Conservation (phyloP, 2,797 vertebrate genomes). For the Falco peregrinus region DNA sequence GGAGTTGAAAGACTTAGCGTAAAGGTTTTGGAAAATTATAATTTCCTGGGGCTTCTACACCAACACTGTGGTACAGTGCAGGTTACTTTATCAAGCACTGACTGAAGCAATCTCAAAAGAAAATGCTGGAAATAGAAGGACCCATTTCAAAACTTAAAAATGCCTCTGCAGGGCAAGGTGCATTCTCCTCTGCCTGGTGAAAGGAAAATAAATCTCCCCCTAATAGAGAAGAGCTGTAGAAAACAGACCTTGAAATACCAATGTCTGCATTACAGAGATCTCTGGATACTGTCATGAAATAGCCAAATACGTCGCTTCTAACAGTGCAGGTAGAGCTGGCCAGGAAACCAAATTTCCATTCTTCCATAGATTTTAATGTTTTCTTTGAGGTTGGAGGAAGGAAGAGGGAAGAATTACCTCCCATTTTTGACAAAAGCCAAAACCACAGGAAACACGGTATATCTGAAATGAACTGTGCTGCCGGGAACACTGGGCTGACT, state of each 20-base stretch:
- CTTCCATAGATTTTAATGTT: constrained; percentile 41
- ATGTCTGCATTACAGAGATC: constrained; percentile 55
- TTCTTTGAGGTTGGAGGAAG: constrained; percentile 46
- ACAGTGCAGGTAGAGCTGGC: constrained; percentile 40
- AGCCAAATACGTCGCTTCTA: constrained; percentile 10
- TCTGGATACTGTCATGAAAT: constrained; percentile 71
- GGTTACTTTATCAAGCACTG: constrained; percentile 68
- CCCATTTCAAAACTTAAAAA: constrained; percentile 68
- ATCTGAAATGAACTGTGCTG: background rate
- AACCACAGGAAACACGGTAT: background rate
- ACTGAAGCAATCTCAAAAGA: constrained; percentile 62
- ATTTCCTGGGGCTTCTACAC: constrained; percentile 68
- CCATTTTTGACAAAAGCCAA: constrained; percentile 49
- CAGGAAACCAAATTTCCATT: background rate
- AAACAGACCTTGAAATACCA: constrained; percentile 63
- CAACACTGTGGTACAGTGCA: constrained; percentile 58
- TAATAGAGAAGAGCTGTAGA: constrained; percentile 66
- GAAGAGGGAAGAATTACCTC: constrained; percentile 19
- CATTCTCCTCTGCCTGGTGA: constrained; percentile 60
- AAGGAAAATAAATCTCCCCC: constrained; percentile 70
- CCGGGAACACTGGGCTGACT: background rate
- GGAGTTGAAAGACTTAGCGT: constrained; percentile 53
- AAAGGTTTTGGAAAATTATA: constrained; percentile 59
- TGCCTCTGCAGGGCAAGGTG: constrained; percentile 66
- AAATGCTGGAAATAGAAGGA: constrained; percentile 66